phyloP scores from a whole-genome alignment of 1,140 invertebrate genomes.

The Drosophila sturtevanti region DNA sequence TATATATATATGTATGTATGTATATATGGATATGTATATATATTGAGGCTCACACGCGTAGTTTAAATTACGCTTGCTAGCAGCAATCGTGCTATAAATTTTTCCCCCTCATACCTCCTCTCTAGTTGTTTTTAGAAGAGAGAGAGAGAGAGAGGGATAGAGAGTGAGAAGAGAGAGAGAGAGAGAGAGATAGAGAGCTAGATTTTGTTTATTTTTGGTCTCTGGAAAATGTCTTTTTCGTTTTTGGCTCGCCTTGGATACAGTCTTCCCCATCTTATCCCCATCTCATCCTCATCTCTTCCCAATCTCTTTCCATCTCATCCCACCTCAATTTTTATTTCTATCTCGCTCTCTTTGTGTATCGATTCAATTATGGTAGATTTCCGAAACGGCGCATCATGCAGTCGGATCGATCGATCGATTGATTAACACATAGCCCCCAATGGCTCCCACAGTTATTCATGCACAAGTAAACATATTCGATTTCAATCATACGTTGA shows the following conservation, averaged over 20 bases:
- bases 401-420: constrained; percentile 51
- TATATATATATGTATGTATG: no score
- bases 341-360: constrained; percentile 33
- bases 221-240: constrained; percentile 46
- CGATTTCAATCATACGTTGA: neutral
- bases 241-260: constrained; percentile 2
- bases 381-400: constrained; percentile 59
- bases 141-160: neutral
- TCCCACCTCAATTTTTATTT: neutral
- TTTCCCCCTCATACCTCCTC: constrained; percentile 17
- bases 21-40: neutral
- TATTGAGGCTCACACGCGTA: constrained; percentile 67
- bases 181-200: constrained; percentile 14
- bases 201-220: constrained; percentile 46
- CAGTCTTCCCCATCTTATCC: constrained; percentile 17
- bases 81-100: constrained; percentile 71
- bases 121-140: neutral
- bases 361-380: constrained; percentile 64
- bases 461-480: neutral
- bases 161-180: neutral
- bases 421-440: constrained; percentile 62
- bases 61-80: constrained; percentile 67
- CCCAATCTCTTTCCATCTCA: constrained; percentile 5
- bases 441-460: constrained; percentile 55
- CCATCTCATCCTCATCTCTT: constrained; percentile 1